Base-by-base conservation (phyloP, 2,797 vertebrate species). In the Acomys russatus region DNA sequence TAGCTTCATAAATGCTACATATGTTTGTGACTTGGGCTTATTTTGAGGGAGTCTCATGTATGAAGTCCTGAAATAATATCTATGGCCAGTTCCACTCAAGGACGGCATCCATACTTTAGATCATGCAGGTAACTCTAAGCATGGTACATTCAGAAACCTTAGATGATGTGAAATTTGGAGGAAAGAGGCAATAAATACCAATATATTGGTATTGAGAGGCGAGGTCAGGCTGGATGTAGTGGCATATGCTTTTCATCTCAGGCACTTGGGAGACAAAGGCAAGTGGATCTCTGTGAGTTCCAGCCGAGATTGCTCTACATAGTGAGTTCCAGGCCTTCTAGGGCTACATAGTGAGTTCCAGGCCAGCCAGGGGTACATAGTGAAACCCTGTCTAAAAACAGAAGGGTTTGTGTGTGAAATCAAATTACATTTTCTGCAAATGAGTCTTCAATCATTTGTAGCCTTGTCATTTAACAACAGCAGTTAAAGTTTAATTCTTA, bases 401-500 rank as follows among this genome's bases (percentile, higher is more conserved):
- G 49, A 64, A 54, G 64, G 6, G 14, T 64, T 56, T 38, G 79
- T 61, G 17, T 80, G 54, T 80, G 78, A 79, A 80, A 89, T 95
- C 38, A 88, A 91, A 94, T 66, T 90, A 84, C 22, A 95, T 23
- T 63, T 95, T 93, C 64, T 88, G 20, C 1, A 49, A 61, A 82
- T 87, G 64, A n/a, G 66, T 83, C 35, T 90, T 79, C 12, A 83
- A 35, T 91, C 61, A 33, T 56, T 44, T 77, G 49, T 85, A 78
- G 33, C n/a, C 64, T 85, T 97, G 28, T 79, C 20, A 74, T 30
- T 95, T 92, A 92, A 70, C 89, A 88, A 30, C 15, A 38, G 49
- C n/a, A 6, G 28, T 59, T 95, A 74, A 95, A 92, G 90, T 86
- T 33, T 76, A 87, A 82, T 28, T 89, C 61, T 94, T 56, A 70